Evolutionary conservation across 2,797 vertebrate species (phyloP), one percentile per base, ranked within the genome.

Genomic region (Sebastes minor): DNA sequence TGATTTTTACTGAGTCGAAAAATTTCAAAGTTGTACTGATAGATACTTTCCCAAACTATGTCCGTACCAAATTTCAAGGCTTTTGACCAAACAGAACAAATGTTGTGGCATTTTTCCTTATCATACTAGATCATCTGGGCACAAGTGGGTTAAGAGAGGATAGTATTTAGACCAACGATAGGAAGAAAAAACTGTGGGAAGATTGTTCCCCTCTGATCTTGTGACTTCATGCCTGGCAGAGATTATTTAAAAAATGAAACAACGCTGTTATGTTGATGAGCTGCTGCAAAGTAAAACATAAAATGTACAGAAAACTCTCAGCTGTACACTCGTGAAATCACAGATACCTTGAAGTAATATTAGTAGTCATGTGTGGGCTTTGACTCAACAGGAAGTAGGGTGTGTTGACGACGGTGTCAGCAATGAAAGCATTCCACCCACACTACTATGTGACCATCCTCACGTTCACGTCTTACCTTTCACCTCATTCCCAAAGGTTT

Each of bases 351-450:
- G 4, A 55, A 53, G n/a, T 59, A 68, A 5, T 13, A 23, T 56
- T 52, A 25, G 30, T 28, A 27, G 22, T 32, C 49, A 62, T 82
- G 76, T 65, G 81, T 82, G 73, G 75, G 65, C 73, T 84, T 69
- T 78, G 76, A 78, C 86, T 66, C 82, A 93, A 92, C 90, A 93
- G 93, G 93, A 94, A 91, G 74, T 16, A 71, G 82, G 87, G 88
- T 76, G 85, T 86, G 89, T 85, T 86, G 82, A 67, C 30, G 71
- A 27, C 42, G 71, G 74, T 86, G 71, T 77, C 75, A 86, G 76
- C 70, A 69, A 63, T 82, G 70, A 91, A 89, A 85, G 78, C 33
- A 79, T 76, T 65, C 79, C 87, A 78, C 88, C 85, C 83, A 87
- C 87, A 65, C 42, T 5, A 74, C 46, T 63, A 72, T 83, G 90